Base-by-base conservation (phyloP, 2,797 vertebrate genomes). In the Pseudochaenichthys georgianus region DNA sequence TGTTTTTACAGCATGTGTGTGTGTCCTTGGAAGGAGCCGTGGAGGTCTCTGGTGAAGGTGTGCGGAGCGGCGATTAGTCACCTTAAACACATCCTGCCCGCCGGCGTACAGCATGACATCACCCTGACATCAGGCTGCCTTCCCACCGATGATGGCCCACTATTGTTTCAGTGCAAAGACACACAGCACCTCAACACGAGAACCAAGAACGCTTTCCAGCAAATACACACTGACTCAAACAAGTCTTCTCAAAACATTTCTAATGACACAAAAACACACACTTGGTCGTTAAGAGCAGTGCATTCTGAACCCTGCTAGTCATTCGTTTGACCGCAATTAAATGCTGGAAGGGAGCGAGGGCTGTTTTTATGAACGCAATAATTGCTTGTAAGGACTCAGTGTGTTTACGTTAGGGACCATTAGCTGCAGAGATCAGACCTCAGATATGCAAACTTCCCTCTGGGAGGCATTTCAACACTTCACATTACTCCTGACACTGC, bases 281-380 rank as follows among this genome's bases (percentile, higher is more conserved):
- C 81, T 23, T 80, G n/a, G n/a, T 86, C 69, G 70, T 86, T 86
- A 87, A 82, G 85, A 88, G 80, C 63, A 21, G 83, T 59, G 81
- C 93, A 94, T 94, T 92, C 92, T 94, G 85, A 88, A 87, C 91
- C 83, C 84, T 89, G 91, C 84, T 42, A 94, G 93, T 94, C 91
- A 93, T 94, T 95, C 93, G 83, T 94, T 94, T 93, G 85, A 94
- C 93, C 90, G 88, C 93, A 94, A 95, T 95, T 94, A 94, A 95
- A 94, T 81, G 86, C 87, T 93, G 93, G 91, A 94, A 91, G 90
- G 90, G 92, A 92, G 81, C 78, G 81, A 88, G 82, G 81, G 91
- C 87, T 88, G 90, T 94, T 95, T 94, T 95, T 95, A 94, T 93
- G 90, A 92, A 93, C 89, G 90, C 90, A 94, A 93, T 95, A 95